Percentiles rank a stretch among this genome's conserved stretches.
Evolutionary conservation across 1,140 invertebrate genomes (phyloP).

Genomic region (Bombus impatiens): DNA sequence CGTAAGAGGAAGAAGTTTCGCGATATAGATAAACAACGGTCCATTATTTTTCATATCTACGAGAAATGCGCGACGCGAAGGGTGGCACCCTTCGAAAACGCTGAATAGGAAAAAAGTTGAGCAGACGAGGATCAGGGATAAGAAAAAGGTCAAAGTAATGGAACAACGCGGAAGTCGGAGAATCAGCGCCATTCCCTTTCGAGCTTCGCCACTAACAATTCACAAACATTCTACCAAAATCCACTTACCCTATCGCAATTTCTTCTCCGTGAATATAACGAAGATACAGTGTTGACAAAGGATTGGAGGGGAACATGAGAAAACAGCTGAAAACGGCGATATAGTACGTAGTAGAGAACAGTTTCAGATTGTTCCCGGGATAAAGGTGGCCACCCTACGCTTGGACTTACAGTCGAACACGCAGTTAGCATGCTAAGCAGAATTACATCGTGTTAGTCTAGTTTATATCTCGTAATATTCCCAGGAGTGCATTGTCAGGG

Average conservation of each 20-base stretch:
- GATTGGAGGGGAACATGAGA: background rate
- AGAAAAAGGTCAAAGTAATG: conserved; percentile 12
- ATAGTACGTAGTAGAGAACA: conserved; percentile 27
- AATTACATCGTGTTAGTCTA: conserved; percentile 63
- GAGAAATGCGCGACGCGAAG: background rate
- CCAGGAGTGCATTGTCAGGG: conserved; percentile 17
- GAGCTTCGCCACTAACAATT: background rate
- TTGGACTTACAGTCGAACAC: conserved; percentile 62
- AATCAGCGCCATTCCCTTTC: background rate
- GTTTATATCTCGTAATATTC: conserved; percentile 60
- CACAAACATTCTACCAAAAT: background rate
- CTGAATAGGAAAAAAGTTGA: background rate
- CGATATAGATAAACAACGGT: background rate
- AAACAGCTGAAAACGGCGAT: background rate
- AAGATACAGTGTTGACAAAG: too few species aligned
- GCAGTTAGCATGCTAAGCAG: conserved; percentile 62
- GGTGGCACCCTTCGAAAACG: background rate
- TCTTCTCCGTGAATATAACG: background rate
- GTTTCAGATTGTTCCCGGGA: conserved; percentile 63
- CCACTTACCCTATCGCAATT: background rate
- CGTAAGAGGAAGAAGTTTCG: background rate
- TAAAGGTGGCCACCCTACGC: conserved; percentile 45
- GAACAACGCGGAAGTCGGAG: background rate
- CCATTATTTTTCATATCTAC: conserved; percentile 1
- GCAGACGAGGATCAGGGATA: background rate